These are phyloP conservation scores for Brenthis daphne DNA, from an alignment of 2,888 invertebrate species.

Conservation along the genomic window DNA sequence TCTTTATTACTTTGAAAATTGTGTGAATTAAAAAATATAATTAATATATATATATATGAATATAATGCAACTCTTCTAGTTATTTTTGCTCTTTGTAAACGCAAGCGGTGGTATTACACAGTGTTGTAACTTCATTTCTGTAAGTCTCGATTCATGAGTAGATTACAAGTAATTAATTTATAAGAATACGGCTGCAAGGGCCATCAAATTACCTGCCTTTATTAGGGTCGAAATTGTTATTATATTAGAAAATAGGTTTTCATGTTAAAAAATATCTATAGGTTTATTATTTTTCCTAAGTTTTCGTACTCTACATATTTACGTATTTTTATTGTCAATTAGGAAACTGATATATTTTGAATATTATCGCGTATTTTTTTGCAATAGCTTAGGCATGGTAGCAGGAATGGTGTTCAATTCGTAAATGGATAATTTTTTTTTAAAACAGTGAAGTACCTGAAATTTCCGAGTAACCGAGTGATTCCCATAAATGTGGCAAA, in stretches of 20 bases:
- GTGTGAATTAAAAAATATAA: not conserved
- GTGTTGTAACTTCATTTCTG: slow-evolving; percentile 79
- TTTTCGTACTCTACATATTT: too few species aligned
- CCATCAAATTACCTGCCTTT: slow-evolving; percentile 60
- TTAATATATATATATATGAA: not conserved
- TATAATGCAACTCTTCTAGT: slow-evolving; percentile 33
- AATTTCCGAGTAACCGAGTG: too few species aligned
- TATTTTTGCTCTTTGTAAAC: slow-evolving; percentile 27
- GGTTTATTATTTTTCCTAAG: not conserved
- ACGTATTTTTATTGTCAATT: too few species aligned
- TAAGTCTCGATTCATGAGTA: slow-evolving; percentile 79
- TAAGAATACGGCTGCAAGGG: slow-evolving; percentile 77
- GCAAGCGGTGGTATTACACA: slow-evolving; percentile 48
- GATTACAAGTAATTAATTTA: slow-evolving; percentile 83
- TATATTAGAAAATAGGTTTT: slow-evolving; percentile 23
- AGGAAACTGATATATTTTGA: too few species aligned
- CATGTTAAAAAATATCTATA: not conserved
- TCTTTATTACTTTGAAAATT: not conserved
- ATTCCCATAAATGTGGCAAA: too few species aligned
- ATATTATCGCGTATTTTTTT: too few species aligned
- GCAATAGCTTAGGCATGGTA: too few species aligned
- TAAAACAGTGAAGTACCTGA: too few species aligned
- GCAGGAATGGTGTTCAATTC: too few species aligned
- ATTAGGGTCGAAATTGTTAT: slow-evolving; percentile 51
- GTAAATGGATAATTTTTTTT: too few species aligned